Base-by-base conservation (phyloP, 2,888 invertebrate genomes). In the Arge pagana region DNA sequence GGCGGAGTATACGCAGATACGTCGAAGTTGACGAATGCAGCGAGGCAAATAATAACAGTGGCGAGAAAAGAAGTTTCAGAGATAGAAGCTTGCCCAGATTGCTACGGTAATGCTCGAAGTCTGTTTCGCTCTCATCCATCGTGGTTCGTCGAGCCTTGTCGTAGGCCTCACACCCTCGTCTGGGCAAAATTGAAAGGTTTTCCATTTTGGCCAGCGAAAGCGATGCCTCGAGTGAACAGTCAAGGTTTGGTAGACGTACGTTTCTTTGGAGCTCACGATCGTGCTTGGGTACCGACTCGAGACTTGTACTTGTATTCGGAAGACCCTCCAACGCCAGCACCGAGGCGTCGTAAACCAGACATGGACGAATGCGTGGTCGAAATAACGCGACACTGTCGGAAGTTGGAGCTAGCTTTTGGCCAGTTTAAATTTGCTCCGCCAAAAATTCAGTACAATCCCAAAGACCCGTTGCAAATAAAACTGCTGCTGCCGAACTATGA, bases 121-220 rank as follows among this genome's bases (percentile, higher is more conserved):
- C 54, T 76, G 35, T 72, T 72, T 1, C 64, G 74, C 30, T 68
- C 74, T 2, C 81, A 85, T 45, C 85, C 88, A 52, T 84, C 87
- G 1, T 96, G 96, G 95, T 96, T 96, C 77, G 87, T 91, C 0
- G 91, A 94, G 69, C 92, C 93, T 2, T 96, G 96, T 78, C 87
- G 88, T 16, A 87, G 86, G 51, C 96, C 96, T 0, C 96, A 97
- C 79, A 80, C 92, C 11, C 77, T 97, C 50, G 87, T 97, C 1
- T 98, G 97, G 97, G 97, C 97, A 1, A 96, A 96, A 74, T 80
- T 97, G 8, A 95, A 96, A 80, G 96, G 94, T 8, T 97, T 96
- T 70, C 97, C 97, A 0, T 96, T 89, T 77, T 98, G 97, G 97
- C 97, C 97, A 0, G 96, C 95, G 0, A 97, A 97, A 78, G 91